Conservation (phyloP, 2,113 vertebrate species). For the Todiramphus saurophagus region DNA sequence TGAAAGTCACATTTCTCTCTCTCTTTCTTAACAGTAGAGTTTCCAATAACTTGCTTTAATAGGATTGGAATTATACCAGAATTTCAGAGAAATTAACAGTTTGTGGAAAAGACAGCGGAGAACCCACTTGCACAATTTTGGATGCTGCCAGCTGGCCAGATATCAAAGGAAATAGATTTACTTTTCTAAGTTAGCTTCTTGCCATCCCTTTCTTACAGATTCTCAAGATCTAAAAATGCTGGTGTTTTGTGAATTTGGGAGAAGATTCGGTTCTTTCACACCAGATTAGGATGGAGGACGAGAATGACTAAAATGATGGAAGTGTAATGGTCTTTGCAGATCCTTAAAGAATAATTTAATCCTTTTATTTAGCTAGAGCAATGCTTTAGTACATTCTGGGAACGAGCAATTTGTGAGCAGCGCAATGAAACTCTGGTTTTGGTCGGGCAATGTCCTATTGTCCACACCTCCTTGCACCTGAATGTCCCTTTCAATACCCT, state of each 20-base stretch:
- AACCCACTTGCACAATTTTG: background rate
- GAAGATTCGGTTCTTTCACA: background rate
- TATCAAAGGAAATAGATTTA: background rate
- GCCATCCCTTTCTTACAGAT: background rate
- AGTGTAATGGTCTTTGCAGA: background rate
- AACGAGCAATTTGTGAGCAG: background rate
- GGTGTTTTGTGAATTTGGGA: background rate
- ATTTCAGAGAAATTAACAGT: background rate
- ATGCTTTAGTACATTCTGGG: background rate
- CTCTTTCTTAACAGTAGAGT: background rate
- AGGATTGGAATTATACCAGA: background rate
- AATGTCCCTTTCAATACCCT: background rate
- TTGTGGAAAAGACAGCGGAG: background rate
- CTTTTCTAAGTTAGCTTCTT: background rate
- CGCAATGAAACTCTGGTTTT: background rate
- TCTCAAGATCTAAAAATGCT: background rate
- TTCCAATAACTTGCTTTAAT: background rate
- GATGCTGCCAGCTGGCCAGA: background rate
- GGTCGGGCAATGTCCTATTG: background rate
- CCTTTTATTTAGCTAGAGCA: background rate
- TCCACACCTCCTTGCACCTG: background rate
- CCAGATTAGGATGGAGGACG: background rate
- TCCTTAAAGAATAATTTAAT: background rate
- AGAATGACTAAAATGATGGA: background rate
- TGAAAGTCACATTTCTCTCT: background rate